phyloP scores from a whole-genome alignment of 2,888 invertebrate genomes.

The Meandrusa payeni region DNA sequence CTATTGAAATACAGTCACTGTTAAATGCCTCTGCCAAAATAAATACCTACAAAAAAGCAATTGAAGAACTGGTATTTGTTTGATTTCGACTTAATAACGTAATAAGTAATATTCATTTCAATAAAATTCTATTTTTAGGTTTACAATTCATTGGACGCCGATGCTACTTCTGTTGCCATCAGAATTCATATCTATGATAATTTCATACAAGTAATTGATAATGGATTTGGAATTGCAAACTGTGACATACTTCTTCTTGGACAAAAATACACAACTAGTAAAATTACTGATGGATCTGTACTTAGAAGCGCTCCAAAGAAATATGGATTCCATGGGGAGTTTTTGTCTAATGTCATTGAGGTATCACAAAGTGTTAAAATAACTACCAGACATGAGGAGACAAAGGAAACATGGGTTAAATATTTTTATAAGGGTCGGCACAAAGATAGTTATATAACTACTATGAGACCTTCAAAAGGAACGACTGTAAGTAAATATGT shows the following conservation, averaged over 20 bases:
- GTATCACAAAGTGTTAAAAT: slow-evolving; percentile 81
- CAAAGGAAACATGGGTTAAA: slow-evolving; percentile 79
- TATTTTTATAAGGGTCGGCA: slow-evolving; percentile 73
- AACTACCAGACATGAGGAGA: slow-evolving; percentile 70
- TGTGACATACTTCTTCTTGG: slow-evolving; percentile 81
- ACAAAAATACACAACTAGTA: slow-evolving; percentile 83
- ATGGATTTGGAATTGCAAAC: slow-evolving; percentile 84
- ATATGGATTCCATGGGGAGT: slow-evolving; percentile 86
- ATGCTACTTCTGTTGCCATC: slow-evolving; percentile 85
- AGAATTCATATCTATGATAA: slow-evolving; percentile 81
- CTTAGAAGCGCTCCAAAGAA: slow-evolving; percentile 72
- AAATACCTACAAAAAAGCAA: slow-evolving; percentile 77
- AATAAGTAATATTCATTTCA: too few species aligned
- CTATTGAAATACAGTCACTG: slow-evolving; percentile 66
- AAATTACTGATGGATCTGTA: slow-evolving; percentile 76
- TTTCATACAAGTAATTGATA: slow-evolving; percentile 88
- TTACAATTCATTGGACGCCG: slow-evolving; percentile 86
- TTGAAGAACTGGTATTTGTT: slow-evolving; percentile 83
- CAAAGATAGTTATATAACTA: slow-evolving; percentile 43
- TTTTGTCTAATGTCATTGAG: slow-evolving; percentile 82
- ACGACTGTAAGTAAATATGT: slow-evolving; percentile 78
- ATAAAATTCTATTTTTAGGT: slow-evolving; percentile 65
- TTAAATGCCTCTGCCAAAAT: slow-evolving; percentile 81
- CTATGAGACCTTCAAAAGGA: slow-evolving; percentile 82
- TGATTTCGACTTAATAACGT: too few species aligned